Conservation (phyloP, 2,797 vertebrate species). For the Etheostoma nigrum region DNA sequence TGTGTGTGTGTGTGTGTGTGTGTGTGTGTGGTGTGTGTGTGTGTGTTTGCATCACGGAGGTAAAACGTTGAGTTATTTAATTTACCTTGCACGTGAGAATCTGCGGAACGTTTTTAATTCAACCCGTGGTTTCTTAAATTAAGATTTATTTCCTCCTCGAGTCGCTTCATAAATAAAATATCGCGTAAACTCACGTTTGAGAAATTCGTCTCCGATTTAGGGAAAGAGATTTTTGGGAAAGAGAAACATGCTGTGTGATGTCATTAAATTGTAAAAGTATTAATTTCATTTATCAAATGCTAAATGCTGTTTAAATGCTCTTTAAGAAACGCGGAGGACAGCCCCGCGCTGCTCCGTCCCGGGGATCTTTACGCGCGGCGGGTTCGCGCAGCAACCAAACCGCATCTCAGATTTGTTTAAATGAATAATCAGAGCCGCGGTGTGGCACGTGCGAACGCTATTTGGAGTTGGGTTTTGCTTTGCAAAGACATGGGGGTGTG, state of each 20-base stretch:
- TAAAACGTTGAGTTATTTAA: not conserved
- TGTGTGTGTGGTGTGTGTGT: too few species aligned
- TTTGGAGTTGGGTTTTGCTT: not conserved
- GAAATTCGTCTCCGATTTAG: not conserved
- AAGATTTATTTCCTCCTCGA: not conserved
- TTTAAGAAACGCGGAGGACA: fast-evolving
- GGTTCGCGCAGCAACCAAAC: not conserved
- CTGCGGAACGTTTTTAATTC: not conserved
- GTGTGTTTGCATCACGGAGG: not conserved
- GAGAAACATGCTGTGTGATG: not conserved
- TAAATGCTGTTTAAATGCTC: not conserved
- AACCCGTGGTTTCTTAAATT: constrained; percentile 7
- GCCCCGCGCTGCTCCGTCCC: not conserved
- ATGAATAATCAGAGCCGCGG: not conserved
- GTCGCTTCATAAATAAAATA: constrained; percentile 27
- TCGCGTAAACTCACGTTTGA: not conserved
- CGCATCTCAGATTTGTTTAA: not conserved
- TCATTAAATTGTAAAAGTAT: not conserved
- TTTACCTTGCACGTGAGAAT: not conserved
- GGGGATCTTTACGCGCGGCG: constrained; percentile 21
- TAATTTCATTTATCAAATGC: not conserved
- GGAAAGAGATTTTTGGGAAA: too few species aligned
- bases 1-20: too few species aligned
- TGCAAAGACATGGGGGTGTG: fast-evolving
- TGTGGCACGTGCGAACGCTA: fast-evolving